These are phyloP conservation scores for Scomberomorus guttatus DNA, from an alignment of 2,797 vertebrate species.

Conservation along the genomic window DNA sequence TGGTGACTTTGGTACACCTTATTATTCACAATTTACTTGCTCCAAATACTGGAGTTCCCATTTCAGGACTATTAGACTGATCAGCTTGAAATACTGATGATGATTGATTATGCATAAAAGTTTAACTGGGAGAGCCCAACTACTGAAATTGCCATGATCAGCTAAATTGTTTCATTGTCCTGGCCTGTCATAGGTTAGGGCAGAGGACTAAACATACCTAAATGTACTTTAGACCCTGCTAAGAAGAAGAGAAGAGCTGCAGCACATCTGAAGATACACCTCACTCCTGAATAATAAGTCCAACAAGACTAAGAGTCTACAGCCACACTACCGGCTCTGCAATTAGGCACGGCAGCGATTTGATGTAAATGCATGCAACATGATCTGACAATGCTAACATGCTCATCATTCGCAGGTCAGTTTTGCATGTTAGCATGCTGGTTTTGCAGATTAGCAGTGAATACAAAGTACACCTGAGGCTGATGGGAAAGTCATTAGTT, in stretches of 20 bases:
- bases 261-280: slow-evolving; percentile 2
- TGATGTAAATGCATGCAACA: slow-evolving; percentile 10
- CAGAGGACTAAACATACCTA: neutral
- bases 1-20: neutral
- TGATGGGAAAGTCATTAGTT: too few species aligned
- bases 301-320: neutral
- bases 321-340: neutral
- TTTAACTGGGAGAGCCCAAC: neutral
- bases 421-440: neutral
- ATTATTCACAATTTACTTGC: neutral
- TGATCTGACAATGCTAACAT: neutral
- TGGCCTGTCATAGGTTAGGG: neutral
- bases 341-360: neutral
- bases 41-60: neutral
- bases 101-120: neutral
- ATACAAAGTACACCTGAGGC: neutral
- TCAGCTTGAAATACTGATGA: neutral
- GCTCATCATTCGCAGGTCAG: neutral
- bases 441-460: neutral
- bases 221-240: neutral
- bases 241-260: neutral
- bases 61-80: neutral
- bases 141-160: neutral
- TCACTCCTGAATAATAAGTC: neutral
- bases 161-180: neutral